Conservation (phyloP, 2,888 invertebrate genomes). For the Agrochola circellaris region DNA sequence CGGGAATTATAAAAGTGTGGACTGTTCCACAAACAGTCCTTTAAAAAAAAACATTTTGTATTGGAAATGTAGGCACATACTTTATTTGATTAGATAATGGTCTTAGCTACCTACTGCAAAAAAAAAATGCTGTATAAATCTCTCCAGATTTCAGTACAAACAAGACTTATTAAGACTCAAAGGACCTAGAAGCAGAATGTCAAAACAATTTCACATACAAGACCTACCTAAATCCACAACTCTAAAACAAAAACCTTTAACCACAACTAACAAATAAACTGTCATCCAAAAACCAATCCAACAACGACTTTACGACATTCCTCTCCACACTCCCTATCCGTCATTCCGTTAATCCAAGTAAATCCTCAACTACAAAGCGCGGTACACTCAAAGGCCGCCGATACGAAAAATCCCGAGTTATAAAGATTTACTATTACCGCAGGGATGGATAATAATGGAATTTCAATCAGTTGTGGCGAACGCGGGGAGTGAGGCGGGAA, state of each 20-base stretch:
- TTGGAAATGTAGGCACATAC: not conserved
- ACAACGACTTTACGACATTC: conserved; percentile 37
- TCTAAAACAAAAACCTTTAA: conserved; percentile 12
- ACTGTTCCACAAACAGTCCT: not conserved
- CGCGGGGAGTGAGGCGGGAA: conserved; percentile 39
- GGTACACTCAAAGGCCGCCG: conserved; percentile 75
- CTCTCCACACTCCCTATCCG: conserved; percentile 66
- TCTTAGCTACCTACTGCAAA: too few relatives aligned
- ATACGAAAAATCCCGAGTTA: conserved; percentile 83
- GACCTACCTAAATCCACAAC: not conserved
- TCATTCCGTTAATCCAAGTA: conserved; percentile 78
- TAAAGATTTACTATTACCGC: conserved; percentile 84
- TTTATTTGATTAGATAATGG: not conserved
- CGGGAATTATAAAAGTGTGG: conserved; percentile 41
- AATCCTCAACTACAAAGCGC: conserved; percentile 80
- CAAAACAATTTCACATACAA: not conserved
- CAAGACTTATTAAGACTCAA: not conserved
- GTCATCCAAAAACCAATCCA: conserved; percentile 36
- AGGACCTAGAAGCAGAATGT: not conserved
- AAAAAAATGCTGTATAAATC: not conserved
- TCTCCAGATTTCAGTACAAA: not conserved
- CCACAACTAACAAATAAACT: conserved; percentile 28
- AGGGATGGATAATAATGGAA: conserved; percentile 88
- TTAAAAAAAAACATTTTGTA: not conserved
- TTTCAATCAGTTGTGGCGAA: conserved; percentile 85